Conservation (phyloP, 2,797 vertebrate species). For the Spatula versicolor region DNA sequence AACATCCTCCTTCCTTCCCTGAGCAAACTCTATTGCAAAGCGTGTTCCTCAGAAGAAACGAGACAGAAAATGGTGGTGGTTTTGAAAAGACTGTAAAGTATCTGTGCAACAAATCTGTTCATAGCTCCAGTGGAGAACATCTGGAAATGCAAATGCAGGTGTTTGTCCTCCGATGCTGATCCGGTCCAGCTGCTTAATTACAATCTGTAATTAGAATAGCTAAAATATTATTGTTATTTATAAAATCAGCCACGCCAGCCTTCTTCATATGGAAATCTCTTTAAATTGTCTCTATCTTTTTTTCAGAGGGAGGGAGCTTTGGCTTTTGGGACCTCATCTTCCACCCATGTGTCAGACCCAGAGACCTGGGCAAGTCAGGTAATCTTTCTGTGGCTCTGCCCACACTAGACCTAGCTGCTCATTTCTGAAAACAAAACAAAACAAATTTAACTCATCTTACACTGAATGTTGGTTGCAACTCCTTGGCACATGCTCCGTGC, state of each 20-base stretch:
- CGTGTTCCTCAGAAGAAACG: not conserved
- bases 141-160: conserved; percentile 8
- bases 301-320: not conserved
- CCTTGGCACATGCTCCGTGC: rapidly evolving
- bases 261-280: rapidly evolving
- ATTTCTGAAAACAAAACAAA: not conserved
- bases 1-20: not conserved
- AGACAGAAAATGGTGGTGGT: not conserved
- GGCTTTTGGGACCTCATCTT: not conserved
- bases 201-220: conserved; percentile 1
- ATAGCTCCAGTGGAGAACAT: conserved; percentile 1
- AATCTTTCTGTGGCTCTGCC: not conserved
- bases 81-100: not conserved
- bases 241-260: not conserved
- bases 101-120: not conserved
- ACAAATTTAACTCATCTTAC: not conserved
- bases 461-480: not conserved
- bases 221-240: conserved; percentile 2
- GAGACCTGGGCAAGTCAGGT: not conserved
- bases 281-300: not conserved
- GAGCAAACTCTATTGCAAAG: not conserved
- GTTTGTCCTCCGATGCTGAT: not conserved
- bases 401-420: rapidly evolving
- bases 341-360: not conserved
- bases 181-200: not conserved